phyloP scores from a whole-genome alignment of 2,888 invertebrate species.

The Tridacna gigas region DNA sequence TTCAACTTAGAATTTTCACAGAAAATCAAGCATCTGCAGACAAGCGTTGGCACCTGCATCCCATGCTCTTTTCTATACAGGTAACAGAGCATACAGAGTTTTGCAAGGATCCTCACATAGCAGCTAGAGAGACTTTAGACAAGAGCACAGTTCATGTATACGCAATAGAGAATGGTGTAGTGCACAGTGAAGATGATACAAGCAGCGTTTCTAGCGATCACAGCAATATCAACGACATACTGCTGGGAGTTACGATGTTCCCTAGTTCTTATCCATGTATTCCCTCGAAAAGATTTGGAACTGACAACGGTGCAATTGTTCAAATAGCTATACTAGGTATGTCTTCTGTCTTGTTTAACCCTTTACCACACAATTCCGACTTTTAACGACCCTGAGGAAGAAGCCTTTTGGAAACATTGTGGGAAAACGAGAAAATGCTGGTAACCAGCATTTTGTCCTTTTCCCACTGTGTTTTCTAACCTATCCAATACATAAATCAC shows the following conservation, averaged over 20 bases:
- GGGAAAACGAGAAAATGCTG: no score
- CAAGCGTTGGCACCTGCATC: no score
- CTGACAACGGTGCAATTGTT: conserved; percentile 81
- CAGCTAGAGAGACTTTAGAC: conserved; percentile 43
- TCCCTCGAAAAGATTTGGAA: conserved; percentile 66
- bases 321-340: conserved; percentile 78
- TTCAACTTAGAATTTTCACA: no score
- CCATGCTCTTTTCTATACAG: conserved; percentile 37
- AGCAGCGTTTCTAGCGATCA: conserved; percentile 55
- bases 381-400: no score
- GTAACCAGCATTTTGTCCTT: no score
- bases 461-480: no score
- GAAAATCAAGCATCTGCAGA: no score
- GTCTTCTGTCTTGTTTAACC: not conserved
- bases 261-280: conserved; percentile 61
- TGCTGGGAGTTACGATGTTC: conserved; percentile 35
- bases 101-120: conserved; percentile 60
- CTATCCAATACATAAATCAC: no score
- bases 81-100: conserved; percentile 60
- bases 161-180: conserved; percentile 69
- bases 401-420: no score
- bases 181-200: conserved; percentile 47
- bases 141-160: conserved; percentile 42
- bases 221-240: conserved; percentile 55
- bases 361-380: no score